These are phyloP conservation scores for Bos javanicus DNA, from an alignment of 2,113 vertebrate species.

Conservation along the genomic window DNA sequence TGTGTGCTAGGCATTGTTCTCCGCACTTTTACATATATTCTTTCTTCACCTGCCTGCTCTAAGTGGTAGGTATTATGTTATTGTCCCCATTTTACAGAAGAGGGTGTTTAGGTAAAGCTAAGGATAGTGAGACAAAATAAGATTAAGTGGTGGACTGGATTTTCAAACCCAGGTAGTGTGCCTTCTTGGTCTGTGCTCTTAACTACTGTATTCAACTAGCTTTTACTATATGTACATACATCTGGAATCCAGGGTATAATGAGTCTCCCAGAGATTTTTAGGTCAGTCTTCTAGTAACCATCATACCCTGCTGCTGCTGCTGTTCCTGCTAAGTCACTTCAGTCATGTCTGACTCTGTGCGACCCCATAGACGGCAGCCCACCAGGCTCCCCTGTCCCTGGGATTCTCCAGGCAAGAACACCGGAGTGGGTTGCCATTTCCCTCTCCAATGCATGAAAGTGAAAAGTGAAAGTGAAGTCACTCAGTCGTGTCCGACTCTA, in stretches of 20 bases:
- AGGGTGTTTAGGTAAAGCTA: background rate
- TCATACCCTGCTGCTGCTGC: no score
- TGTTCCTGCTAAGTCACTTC: no score
- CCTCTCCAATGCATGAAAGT: no score
- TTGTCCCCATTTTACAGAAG: no score
- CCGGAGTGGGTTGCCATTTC: no score
- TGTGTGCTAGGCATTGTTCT: background rate
- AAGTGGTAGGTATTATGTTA: background rate
- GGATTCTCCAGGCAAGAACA: no score
- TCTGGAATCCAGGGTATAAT: background rate
- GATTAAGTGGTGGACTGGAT: background rate
- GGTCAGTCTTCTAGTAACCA: background rate
- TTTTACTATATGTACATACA: fast-evolving
- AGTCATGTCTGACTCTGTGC: no score
- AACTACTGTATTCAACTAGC: fast-evolving
- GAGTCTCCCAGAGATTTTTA: background rate
- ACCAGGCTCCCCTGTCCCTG: no score
- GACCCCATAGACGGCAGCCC: no score
- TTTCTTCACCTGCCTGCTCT: background rate
- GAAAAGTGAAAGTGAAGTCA: no score
- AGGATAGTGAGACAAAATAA: background rate
- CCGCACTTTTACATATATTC: fast-evolving
- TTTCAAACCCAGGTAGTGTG: background rate
- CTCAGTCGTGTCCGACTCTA: no score
- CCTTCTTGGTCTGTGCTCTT: background rate